A percentile compares a stretch with the other conserved stretches of the same genome.
Conservation (phyloP, 2,113 vertebrate genomes). For the Phalacrocorax carbo region DNA sequence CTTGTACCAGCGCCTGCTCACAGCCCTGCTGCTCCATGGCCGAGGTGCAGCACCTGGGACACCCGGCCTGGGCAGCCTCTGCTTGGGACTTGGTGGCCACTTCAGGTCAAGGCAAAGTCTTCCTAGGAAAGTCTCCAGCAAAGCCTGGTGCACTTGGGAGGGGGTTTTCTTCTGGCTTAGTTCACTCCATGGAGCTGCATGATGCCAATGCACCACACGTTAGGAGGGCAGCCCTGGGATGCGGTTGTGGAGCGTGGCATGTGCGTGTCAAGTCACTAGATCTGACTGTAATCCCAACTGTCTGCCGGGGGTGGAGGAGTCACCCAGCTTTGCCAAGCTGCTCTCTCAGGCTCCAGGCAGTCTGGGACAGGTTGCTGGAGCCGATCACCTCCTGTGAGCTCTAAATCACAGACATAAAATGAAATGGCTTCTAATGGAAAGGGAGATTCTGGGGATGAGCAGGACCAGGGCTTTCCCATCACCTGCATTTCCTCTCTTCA, state of each 20-base stretch:
- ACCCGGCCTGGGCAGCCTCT: not conserved
- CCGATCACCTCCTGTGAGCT: not conserved
- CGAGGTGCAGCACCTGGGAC: not conserved
- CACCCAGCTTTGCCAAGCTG: not conserved
- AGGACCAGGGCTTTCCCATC: not conserved
- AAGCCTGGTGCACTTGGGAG: not conserved
- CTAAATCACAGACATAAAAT: not conserved
- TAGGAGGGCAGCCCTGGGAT: not conserved
- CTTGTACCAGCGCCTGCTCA: not conserved
- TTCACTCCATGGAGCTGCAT: not conserved
- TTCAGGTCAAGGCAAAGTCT: not conserved
- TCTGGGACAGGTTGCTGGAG: not conserved
- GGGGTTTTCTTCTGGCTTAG: not conserved
- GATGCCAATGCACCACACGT: rapidly evolving
- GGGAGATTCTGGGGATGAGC: not conserved
- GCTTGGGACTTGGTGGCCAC: not conserved
- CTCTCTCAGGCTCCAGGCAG: not conserved
- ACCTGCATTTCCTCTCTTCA: not conserved
- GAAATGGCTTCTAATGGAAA: not conserved
- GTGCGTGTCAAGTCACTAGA: not conserved
- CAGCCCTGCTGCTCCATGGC: not conserved
- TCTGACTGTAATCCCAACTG: not conserved
- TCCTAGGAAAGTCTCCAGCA: not conserved
- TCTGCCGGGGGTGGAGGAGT: not conserved
- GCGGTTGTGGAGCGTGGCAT: rapidly evolving